These are phyloP conservation scores for Bombylius major DNA, from an alignment of 2,888 invertebrate species.

Conservation along the genomic window DNA sequence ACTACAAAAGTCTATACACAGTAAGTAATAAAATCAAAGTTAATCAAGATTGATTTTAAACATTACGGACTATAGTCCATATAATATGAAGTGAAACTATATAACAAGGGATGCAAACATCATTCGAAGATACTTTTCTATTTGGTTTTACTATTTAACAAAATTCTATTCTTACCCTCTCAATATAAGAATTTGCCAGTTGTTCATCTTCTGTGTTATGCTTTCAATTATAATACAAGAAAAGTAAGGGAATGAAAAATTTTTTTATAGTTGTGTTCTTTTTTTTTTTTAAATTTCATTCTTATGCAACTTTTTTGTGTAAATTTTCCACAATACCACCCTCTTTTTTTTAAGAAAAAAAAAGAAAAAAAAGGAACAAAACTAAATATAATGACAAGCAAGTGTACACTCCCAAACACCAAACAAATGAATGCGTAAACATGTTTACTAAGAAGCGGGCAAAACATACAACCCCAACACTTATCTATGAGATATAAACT, in stretches of 20 bases:
- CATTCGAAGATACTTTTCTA: not conserved
- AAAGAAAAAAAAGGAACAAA: not conserved
- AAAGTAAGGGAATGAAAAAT: too few species aligned
- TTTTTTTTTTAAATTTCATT: too few species aligned
- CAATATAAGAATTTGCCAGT: not conserved
- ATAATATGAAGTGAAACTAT: conserved; percentile 5
- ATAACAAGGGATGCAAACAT: not conserved
- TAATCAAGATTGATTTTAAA: conserved; percentile 34
- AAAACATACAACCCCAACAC: conserved; percentile 10
- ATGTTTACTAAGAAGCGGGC: conserved; percentile 9
- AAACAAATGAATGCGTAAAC: conserved; percentile 14
- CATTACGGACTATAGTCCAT: conserved; percentile 19
- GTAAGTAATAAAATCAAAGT: conserved; percentile 30
- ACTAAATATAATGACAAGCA: not conserved
- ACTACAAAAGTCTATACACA: too few species aligned
- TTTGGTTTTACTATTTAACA: not conserved
- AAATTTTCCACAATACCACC: too few species aligned
- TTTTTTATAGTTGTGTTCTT: too few species aligned
- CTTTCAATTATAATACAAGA: not conserved
- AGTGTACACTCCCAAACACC: conserved; percentile 7
- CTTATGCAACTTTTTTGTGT: too few species aligned
- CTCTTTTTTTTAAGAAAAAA: too few species aligned
- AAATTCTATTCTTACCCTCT: conserved; percentile 1
- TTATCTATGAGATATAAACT: not conserved
- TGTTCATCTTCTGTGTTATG: not conserved